phyloP scores from a whole-genome alignment of 1,140 invertebrate species.

The Lerema accius region DNA sequence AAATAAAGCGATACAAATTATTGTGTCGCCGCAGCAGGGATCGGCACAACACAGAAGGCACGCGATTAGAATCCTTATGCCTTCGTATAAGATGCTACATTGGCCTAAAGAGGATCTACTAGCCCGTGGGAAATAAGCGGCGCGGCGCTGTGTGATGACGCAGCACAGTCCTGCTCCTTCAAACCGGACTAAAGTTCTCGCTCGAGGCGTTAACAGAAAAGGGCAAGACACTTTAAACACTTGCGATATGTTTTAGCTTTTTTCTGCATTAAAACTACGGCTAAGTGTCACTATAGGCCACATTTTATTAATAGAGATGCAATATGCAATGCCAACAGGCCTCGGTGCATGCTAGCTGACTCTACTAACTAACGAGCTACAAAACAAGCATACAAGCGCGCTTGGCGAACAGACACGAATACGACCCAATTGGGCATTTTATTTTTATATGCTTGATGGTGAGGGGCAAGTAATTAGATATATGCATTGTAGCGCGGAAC shows the following conservation, averaged over 20 bases:
- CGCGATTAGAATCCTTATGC: constrained; percentile 36
- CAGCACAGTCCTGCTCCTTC: constrained; percentile 34
- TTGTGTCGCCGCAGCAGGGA: constrained; percentile 40
- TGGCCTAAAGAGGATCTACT: constrained; percentile 21
- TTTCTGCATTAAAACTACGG: background rate
- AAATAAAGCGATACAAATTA: constrained; percentile 54
- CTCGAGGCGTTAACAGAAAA: constrained; percentile 32
- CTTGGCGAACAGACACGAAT: no score
- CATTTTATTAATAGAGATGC: no score
- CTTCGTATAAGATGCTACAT: constrained; percentile 32
- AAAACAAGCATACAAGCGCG: no score
- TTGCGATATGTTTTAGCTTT: constrained; percentile 8
- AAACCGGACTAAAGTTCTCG: constrained; percentile 31
- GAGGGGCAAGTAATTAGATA: no score
- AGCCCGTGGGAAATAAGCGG: constrained; percentile 48
- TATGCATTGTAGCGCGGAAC: no score
- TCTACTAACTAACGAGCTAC: no score
- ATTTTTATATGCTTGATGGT: no score
- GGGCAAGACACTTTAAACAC: constrained; percentile 22
- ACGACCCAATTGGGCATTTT: no score
- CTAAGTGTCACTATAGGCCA: background rate
- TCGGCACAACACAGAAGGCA: constrained; percentile 18
- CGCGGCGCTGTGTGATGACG: constrained; percentile 32
- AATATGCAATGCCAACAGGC: no score
- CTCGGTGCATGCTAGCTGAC: no score